phyloP scores from a whole-genome alignment of 2,888 invertebrate genomes.

The Achlya flavicornis region DNA sequence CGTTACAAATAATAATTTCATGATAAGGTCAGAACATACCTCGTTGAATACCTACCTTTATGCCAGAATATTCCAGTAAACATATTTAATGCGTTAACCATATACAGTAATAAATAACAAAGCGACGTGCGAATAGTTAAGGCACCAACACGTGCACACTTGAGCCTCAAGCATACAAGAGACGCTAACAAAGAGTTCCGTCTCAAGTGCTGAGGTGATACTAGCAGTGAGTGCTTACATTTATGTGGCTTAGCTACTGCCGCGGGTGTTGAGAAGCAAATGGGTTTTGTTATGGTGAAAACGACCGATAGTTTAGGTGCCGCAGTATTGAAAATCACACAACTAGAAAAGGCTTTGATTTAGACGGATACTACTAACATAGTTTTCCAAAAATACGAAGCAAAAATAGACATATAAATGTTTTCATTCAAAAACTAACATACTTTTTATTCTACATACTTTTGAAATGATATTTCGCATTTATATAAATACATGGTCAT shows the following conservation, averaged over 20 bases:
- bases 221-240: not conserved
- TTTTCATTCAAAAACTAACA: too few relatives aligned
- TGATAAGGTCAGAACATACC: too few relatives aligned
- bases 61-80: not conserved
- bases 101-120: not conserved
- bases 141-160: constrained; percentile 17
- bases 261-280: constrained; percentile 27
- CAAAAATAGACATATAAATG: too few relatives aligned
- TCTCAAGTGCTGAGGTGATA: constrained; percentile 21
- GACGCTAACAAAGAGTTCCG: constrained; percentile 28
- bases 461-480: too few relatives aligned
- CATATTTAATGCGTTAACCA: not conserved
- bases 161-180: constrained; percentile 29
- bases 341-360: too few relatives aligned
- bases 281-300: constrained; percentile 20
- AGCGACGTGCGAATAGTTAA: not conserved
- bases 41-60: not conserved
- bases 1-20: too few relatives aligned
- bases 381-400: too few relatives aligned
- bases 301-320: not conserved
- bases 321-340: not conserved
- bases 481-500: constrained; percentile 9
- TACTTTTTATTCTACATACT: too few relatives aligned
- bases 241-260: not conserved
- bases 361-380: too few relatives aligned